Percentiles rank a stretch among this genome's conserved stretches.
These are phyloP conservation scores for Buphagus erythrorhynchus DNA, from an alignment of 2,797 vertebrate genomes.

Conservation along the genomic window DNA sequence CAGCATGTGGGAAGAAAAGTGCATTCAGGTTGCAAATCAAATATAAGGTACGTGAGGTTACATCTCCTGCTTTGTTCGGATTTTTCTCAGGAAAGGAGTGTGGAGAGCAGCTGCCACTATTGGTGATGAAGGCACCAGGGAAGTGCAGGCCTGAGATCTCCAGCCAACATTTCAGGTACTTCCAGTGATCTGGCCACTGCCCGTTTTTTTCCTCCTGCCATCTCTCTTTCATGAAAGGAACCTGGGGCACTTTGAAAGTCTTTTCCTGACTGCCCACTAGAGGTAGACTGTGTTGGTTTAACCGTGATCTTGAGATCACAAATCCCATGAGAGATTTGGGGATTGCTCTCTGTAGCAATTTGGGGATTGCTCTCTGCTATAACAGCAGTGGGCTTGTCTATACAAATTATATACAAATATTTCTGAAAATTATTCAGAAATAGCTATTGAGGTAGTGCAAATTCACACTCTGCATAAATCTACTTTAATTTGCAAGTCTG, in stretches of 20 bases:
- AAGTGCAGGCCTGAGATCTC: fast-evolving
- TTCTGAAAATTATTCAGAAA: not conserved
- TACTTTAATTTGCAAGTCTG: not conserved
- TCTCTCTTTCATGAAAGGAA: not conserved
- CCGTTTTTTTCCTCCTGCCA: fast-evolving
- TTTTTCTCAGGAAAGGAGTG: not conserved
- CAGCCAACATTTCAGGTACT: not conserved
- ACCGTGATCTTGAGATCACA: not conserved
- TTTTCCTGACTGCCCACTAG: not conserved
- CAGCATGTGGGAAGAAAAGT: not conserved
- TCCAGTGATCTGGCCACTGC: not conserved
- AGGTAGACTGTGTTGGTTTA: not conserved
- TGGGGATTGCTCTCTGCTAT: not conserved
- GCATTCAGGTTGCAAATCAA: not conserved
- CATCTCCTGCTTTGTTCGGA: not conserved
- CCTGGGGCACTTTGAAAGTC: not conserved
- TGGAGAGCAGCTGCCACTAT: not conserved
- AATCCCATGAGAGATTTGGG: not conserved
- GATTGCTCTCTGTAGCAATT: not conserved
- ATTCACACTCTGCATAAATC: not conserved
- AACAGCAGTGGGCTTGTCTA: not conserved
- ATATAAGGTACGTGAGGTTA: not conserved
- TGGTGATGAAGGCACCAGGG: not conserved
- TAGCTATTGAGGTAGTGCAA: not conserved
- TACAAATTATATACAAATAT: not conserved